These are phyloP conservation scores for Pluvianellus socialis DNA, from an alignment of 2,113 vertebrate species.

Conservation along the genomic window DNA sequence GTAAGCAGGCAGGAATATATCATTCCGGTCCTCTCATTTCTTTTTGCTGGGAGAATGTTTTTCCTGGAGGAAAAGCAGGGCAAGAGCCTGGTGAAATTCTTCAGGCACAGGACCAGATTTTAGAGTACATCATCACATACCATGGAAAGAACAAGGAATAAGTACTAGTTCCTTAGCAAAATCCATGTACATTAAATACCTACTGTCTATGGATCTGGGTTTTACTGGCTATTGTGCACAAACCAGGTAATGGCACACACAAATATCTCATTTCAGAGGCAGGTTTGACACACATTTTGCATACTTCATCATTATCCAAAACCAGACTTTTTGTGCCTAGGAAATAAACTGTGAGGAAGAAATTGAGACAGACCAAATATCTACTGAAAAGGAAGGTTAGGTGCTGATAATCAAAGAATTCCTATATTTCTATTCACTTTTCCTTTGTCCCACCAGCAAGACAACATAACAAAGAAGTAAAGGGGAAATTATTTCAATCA, in stretches of 20 bases:
- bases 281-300: neutral
- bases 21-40: neutral
- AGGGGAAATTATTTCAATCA: neutral
- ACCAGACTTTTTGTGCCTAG: neutral
- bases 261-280: neutral
- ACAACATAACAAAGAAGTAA: neutral
- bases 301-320: neutral
- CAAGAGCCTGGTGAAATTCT: neutral
- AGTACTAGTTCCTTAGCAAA: neutral
- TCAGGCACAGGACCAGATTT: neutral
- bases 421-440: neutral
- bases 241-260: neutral
- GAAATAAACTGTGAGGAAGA: neutral
- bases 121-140: neutral
- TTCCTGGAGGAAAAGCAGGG: neutral
- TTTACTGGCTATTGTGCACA: neutral
- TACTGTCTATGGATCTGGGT: neutral
- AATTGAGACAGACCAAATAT: accelerated
- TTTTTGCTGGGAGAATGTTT: neutral
- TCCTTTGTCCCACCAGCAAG: neutral
- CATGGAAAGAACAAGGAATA: neutral
- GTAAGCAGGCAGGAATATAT: neutral
- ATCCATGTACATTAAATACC: neutral
- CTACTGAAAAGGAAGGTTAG: neutral
- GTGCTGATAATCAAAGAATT: neutral